Conservation (phyloP, 2,113 vertebrate species). For the Phainopepla nitens region DNA sequence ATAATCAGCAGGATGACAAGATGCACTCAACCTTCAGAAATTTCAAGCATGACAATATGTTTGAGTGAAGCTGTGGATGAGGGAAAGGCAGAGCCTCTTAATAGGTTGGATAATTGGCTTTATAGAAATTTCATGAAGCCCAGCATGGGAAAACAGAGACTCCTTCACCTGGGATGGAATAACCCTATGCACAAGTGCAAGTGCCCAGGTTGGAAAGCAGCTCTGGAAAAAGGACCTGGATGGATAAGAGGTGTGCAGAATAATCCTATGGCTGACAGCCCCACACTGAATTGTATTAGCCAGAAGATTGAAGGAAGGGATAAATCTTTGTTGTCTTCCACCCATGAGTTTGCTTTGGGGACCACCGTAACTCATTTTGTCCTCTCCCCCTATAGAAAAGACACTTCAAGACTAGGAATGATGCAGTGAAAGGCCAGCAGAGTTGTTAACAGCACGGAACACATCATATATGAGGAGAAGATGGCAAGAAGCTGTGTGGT, state of each 20-base stretch:
- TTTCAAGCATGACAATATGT: neutral
- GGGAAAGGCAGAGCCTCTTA: neutral
- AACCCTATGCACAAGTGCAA: neutral
- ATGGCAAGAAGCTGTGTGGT: neutral
- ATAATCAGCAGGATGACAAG: neutral
- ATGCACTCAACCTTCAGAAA: neutral
- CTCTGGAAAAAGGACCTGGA: neutral
- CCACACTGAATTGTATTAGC: neutral
- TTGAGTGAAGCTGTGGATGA: neutral
- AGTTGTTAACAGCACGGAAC: neutral
- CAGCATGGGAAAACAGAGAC: neutral
- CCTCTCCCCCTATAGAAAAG: neutral
- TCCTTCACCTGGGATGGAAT: neutral
- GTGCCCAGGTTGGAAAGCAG: neutral
- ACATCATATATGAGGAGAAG: neutral
- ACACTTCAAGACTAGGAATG: neutral
- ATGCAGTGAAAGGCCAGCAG: neutral
- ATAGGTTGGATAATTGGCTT: neutral
- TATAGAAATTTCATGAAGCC: neutral
- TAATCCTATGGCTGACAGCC: accelerated
- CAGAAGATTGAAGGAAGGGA: neutral
- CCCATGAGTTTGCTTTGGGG: neutral
- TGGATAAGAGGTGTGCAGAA: neutral
- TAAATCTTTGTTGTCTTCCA: neutral
- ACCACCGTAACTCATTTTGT: neutral